These are phyloP conservation scores for Bellardia bayeri DNA, from an alignment of 2,888 invertebrate genomes.

Conservation along the genomic window DNA sequence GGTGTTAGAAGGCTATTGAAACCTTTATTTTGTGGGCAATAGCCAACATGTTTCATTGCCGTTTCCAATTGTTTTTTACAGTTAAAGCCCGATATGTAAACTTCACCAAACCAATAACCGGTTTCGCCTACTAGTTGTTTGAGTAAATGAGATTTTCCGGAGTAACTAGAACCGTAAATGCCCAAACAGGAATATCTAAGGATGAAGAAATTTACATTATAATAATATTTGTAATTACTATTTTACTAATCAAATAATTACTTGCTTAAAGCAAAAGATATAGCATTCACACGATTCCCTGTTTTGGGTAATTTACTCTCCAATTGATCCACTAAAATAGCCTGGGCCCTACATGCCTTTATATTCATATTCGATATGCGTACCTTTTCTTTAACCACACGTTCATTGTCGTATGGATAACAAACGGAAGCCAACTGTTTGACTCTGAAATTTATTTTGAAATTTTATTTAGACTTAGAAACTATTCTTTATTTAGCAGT, in stretches of 20 bases:
- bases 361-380: slow-evolving; percentile 84
- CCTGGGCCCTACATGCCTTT: slow-evolving; percentile 82
- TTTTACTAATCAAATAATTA: slow-evolving; percentile 67
- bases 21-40: slow-evolving; percentile 89
- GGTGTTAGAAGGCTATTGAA: slow-evolving; percentile 88
- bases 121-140: slow-evolving; percentile 93
- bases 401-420: slow-evolving; percentile 84
- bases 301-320: slow-evolving; percentile 76
- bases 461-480: not conserved
- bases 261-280: slow-evolving; percentile 80
- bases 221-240: not conserved
- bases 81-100: slow-evolving; percentile 87
- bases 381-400: slow-evolving; percentile 86
- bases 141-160: slow-evolving; percentile 93
- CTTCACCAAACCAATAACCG: slow-evolving; percentile 88
- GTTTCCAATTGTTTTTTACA: slow-evolving; percentile 85
- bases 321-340: slow-evolving; percentile 83
- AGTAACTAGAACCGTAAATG: slow-evolving; percentile 91
- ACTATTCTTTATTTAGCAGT: not conserved
- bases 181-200: slow-evolving; percentile 89
- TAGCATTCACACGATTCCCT: slow-evolving; percentile 75
- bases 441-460: slow-evolving; percentile 64
- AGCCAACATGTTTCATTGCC: slow-evolving; percentile 86
- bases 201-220: not conserved
- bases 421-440: slow-evolving; percentile 76